Base-by-base conservation (phyloP, 2,888 invertebrate species). In the Julus scanicus region DNA sequence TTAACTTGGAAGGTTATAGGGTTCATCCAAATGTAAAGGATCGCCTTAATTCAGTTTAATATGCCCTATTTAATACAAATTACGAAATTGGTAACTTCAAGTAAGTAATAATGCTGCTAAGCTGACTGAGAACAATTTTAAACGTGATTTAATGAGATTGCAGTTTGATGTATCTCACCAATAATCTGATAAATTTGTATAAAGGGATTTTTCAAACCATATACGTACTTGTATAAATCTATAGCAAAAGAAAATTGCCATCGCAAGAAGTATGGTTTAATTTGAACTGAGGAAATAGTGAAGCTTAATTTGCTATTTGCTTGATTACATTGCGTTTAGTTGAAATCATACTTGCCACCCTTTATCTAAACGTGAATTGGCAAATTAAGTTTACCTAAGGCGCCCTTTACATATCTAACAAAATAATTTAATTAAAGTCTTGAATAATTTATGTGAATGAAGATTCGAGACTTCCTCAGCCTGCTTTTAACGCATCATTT, bases 401-500 rank as follows among this genome's bases (percentile, higher is more conserved):
- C 80, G 0, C 80, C 37, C 37, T 37, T 80, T 80, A 13, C 29
- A 29, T 20, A 29, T 71, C 29, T 11, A 8, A 20, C 20, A 37
- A 15, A 37, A 37, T 80, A 37, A 80, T 37, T 39, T 37, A 11
- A 80, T 80, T 80, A 80, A 13, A 37, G 80, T 37, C 80, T 80
- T 37, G 80, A 37, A 80, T 80, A 37, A 80, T 80, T 80, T 80
- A 80, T 80, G 80, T 9, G 80, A 80, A 80, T 80, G 80, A 15
- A 80, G 37, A 80, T 37, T 80, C 17, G 13, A 37, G 17, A 17
- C 37, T 80, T 71, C 29, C 71, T 29, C 29, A 5, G 53, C 29
- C 37, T 15, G 4, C 11, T 37, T 37, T 15, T 39, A 29, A 80
- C 37, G 29, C n/a, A 20, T n/a, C 63, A 29, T 80, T 13, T 37